A percentile compares a stretch with the other conserved stretches of the same genome.
Conservation (phyloP, 2,888 invertebrate genomes). For the Melikaiella ostensackeni region DNA sequence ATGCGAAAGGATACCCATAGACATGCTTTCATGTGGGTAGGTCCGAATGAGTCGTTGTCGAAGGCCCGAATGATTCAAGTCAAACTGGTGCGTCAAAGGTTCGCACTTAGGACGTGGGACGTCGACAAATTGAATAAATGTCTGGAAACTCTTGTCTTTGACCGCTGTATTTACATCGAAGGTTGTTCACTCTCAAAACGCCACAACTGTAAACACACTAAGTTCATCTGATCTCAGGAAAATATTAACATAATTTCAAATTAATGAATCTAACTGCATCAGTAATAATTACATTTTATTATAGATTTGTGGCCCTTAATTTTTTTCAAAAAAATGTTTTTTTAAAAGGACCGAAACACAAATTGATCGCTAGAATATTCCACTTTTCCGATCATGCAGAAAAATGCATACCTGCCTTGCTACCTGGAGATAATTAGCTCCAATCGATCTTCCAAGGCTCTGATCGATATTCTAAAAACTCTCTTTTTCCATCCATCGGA, state of each 20-base stretch:
- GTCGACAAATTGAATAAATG: neutral
- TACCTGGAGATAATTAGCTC: conserved; percentile 33
- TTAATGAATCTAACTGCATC: no score
- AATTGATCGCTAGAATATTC: neutral
- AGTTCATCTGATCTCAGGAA: neutral
- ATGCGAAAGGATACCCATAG: neutral
- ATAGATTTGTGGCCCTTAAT: no score
- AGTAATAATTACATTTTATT: no score
- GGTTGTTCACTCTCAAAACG: neutral
- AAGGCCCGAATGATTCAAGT: no score
- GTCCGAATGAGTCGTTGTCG: neutral
- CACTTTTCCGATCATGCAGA: conserved; percentile 22
- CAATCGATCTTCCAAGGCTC: neutral
- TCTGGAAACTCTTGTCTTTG: neutral
- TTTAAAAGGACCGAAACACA: neutral
- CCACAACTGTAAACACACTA: neutral
- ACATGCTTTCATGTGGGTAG: neutral
- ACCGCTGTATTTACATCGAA: neutral
- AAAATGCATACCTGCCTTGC: conserved; percentile 27
- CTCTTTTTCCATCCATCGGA: conserved; percentile 21
- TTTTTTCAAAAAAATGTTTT: neutral
- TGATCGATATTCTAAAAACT: conserved; percentile 1
- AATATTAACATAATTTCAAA: neutral
- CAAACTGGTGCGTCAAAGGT: conserved; percentile 1
- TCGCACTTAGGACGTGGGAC: neutral